Base-by-base conservation (phyloP, 2,113 vertebrate species). In the Chroicocephalus ridibundus region DNA sequence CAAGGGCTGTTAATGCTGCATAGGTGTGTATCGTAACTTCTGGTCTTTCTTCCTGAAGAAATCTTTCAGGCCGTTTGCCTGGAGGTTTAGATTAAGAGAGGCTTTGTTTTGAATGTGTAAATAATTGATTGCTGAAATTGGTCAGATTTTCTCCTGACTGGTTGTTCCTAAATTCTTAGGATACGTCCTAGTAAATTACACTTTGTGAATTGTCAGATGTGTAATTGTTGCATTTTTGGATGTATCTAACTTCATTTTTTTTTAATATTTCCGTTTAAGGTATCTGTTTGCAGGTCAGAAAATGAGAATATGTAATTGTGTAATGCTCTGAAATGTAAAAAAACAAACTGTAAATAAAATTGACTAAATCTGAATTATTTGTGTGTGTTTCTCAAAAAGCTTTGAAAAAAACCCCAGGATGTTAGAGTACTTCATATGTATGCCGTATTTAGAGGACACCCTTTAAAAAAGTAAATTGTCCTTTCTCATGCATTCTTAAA, bases 201-300 rank as follows among this genome's bases (percentile, higher is more conserved):
- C 98, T 98, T 98, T 98, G 98, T 98, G 98, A 98, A 98, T 98
- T 98, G 98, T 98, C 97, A 97, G 97, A 98, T 98, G 98, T 98
- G 98, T 98, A 98, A 98, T 98, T 97, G 97, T 98, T 98, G 97
- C 98, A 98, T 98, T 98, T 98, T 98, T 98, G 97, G 98, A 98
- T 98, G 98, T 98, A 98, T 97, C 97, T 98, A 98, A 97, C 98
- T 98, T 98, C 97, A 76, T 98, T 97, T 98, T 97, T 98, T 96
- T 97, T 90, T 68, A 96, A 95, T 84, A 98, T 98, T 98, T 98
- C 98, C 98, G 58, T 98, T 98, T 98, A 98, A 98, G 98, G 98
- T 99, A 99, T 99, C 99, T 99, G 99, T 99, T 99, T 99, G 99
- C 99, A 99, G 99, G 99, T 99, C 98, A 99, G 99, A 99, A 99